These are phyloP conservation scores for Dinomys branickii DNA, from an alignment of 2,113 vertebrate species.

Conservation along the genomic window DNA sequence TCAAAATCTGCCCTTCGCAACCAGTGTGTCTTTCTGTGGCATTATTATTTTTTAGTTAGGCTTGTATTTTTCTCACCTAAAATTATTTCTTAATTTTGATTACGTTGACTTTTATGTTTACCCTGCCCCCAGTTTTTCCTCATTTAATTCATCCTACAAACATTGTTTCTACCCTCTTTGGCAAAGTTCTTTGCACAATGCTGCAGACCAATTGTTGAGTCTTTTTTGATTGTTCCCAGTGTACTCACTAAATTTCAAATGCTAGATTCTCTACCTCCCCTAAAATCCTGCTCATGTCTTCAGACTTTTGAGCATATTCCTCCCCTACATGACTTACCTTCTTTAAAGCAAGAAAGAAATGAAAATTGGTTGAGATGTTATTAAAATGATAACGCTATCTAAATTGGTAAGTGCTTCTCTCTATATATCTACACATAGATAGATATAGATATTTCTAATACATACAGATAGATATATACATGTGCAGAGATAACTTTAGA, in stretches of 20 bases:
- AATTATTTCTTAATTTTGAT: neutral
- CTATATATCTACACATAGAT: too few relatives aligned
- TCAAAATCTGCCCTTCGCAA: neutral
- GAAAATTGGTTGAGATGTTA: neutral
- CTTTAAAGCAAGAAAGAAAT: neutral
- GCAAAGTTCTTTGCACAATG: neutral
- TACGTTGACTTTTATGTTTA: neutral
- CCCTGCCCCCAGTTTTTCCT: neutral
- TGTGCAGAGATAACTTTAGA: neutral
- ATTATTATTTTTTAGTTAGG: neutral
- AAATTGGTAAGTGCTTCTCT: neutral
- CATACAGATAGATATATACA: too few relatives aligned
- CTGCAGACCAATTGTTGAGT: neutral
- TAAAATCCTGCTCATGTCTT: neutral
- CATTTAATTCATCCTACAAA: neutral
- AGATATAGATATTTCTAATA: neutral
- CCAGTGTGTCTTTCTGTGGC: neutral
- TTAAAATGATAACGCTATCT: neutral
- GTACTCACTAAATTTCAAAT: too few relatives aligned
- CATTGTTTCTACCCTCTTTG: neutral
- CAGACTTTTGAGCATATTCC: neutral
- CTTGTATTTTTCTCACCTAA: neutral
- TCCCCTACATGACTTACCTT: fast-evolving
- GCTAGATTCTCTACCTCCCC: neutral
- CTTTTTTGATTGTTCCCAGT: neutral